Evolutionary conservation across 2,888 invertebrate species (phyloP), one percentile per base, ranked within the genome.

Genomic region (Coecobrya sp.): DNA sequence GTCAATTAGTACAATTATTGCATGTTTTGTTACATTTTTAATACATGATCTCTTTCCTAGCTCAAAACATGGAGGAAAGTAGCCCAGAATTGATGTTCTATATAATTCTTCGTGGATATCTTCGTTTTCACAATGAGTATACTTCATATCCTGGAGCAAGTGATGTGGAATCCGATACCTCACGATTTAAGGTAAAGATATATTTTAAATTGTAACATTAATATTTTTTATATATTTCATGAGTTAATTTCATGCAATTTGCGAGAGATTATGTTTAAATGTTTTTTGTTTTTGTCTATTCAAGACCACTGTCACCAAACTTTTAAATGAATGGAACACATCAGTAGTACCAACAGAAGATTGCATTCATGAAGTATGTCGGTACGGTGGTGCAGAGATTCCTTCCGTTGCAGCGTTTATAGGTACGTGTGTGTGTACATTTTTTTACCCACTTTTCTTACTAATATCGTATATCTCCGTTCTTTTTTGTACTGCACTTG

Each of bases 371-470:
- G 99, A 99, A 96, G 97, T 99, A 96, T 98, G 98, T 95, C 97
- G 99, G 49, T 99, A 98, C 96, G 99, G 99, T 13, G 99, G 98
- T 11, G 97, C 98, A 11, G 99, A 99, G 96, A 96, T 99, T 92
- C 99, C 99, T 96, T 98, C 98, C 45, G 97, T 99, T 13, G 98
- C 99, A 13, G 98, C 99, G 7, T 98, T 98, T 95, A 96, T 99
- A 94, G 97, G 97, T 96, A 95, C 36, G 30, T 27, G 30, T 10
- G n/a, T 16, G 11, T 11, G 16, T 68, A 62, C 8, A 19, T 5
- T 62, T 62, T 62, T 19, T 22, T 22, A 7, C 2, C 62, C 36
- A 36, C 36, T 36, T 36, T 36, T 2, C 2, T 7, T 36, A 36
- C 36, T 7, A 4, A 36, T 36, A 36, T 36, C 36, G 36, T 36